Base-by-base conservation (phyloP, 1,140 invertebrate genomes). In the Aporrectodea caliginosa region DNA sequence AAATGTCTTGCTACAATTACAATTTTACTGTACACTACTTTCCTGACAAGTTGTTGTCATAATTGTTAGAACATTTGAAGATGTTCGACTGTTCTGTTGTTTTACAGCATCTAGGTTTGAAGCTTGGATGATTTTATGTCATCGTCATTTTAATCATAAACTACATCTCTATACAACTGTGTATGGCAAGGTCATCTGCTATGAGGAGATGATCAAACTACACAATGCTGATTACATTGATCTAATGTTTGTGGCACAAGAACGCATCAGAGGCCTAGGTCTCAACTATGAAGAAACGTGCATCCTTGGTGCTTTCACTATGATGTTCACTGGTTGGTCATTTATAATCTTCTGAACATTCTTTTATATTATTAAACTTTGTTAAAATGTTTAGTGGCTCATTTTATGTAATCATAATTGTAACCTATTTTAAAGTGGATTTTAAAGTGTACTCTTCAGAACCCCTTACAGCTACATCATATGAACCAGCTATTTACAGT, bases 261-360 rank as follows among this genome's bases (percentile, higher is more conserved):
- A 32, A 33, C 1, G 73, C 1, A 30, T 74, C 16, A 1, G 34
- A 74, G n/a, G n/a, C 32, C 34, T 74, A 22, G 2, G 34, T 2
- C 73, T 74, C 33, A 12, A 33, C 12, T 30, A 31, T 31, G 73
- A 74, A 30, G 73, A 74, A 22, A 32, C 73, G 2, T 74, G 73
- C 34, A 16, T 74, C 1, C 22, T 74, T n/a, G 73, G 31, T 1
- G 73, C 30, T 33, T 74, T 74, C 16, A 1, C 73, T 31, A 74
- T 74, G 73, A 74, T 74, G 73, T 74, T 74, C 73, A 74, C 31
- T 30, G 73, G 73, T 72, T 12, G n/a, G 58, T n/a, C n/a, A 16
- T 68, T 68, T 68, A 68, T 68, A 16, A 68, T 68, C n/a, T 68
- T 68, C n/a, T 68, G n/a, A 16, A 68, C n/a, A 68, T 68, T 68